Conservation (phyloP, 2,888 invertebrate species). For the Yponomeuta cagnagella region DNA sequence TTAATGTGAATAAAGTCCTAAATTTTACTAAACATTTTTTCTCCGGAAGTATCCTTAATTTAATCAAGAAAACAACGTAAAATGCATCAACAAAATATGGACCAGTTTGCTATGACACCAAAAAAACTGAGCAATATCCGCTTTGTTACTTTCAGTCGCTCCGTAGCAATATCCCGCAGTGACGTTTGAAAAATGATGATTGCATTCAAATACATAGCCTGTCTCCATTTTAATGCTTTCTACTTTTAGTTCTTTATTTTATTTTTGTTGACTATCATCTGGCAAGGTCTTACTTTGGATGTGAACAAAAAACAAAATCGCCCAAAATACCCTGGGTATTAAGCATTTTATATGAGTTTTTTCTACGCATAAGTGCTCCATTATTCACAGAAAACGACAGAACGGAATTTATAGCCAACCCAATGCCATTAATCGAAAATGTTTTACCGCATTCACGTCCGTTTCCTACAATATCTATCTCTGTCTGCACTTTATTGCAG, state of each 20-base stretch:
- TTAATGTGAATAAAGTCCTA: too few relatives aligned
- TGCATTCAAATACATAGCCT: neutral
- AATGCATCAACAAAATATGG: too few relatives aligned
- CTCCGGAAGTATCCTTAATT: too few relatives aligned
- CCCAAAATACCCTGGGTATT: neutral
- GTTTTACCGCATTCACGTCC: neutral
- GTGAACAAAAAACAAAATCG: neutral
- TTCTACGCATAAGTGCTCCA: neutral
- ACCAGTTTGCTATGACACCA: too few relatives aligned
- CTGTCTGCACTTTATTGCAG: slow-evolving; percentile 1
- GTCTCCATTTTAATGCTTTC: neutral
- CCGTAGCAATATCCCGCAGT: neutral
- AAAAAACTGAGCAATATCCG: neutral
- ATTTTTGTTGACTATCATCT: neutral
- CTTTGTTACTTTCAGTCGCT: neutral
- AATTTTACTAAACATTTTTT: too few relatives aligned
- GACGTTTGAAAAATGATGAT: slow-evolving; percentile 3
- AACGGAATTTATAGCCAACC: neutral
- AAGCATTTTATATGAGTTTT: neutral
- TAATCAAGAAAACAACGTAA: too few relatives aligned
- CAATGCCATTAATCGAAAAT: slow-evolving; percentile 2
- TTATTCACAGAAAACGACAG: neutral
- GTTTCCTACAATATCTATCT: neutral
- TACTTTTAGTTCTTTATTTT: neutral
- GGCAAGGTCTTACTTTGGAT: neutral